Conservation (phyloP, 2,113 vertebrate genomes). For the Chloropsis hardwickii region DNA sequence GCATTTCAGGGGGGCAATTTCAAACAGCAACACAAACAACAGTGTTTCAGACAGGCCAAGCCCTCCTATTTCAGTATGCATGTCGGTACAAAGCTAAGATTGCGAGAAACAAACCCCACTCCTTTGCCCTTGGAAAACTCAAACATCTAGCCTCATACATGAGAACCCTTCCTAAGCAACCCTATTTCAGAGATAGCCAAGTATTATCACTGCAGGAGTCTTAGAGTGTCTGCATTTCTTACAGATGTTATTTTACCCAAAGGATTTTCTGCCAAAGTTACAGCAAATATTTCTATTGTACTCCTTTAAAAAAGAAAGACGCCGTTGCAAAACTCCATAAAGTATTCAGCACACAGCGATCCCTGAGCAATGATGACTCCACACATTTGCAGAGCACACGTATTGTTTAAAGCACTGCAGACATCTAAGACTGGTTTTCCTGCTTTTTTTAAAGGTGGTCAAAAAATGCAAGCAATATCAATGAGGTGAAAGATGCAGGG, state of each 20-base stretch:
- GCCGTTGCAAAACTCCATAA: neutral
- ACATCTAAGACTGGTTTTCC: neutral
- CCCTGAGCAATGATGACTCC: neutral
- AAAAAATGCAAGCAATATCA: neutral
- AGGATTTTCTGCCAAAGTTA: neutral
- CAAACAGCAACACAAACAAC: neutral
- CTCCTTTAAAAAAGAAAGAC: conserved; percentile 17
- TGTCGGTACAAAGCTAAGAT: neutral
- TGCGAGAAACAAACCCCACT: neutral
- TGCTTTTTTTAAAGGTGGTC: neutral
- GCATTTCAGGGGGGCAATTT: neutral
- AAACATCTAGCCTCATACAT: neutral
- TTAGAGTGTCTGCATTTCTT: neutral
- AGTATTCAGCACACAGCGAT: conserved; percentile 7
- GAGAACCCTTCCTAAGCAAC: neutral
- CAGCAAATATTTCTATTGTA: neutral
- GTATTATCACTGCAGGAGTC: neutral
- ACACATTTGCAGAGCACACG: neutral
- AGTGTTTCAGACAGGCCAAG: neutral
- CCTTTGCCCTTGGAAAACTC: neutral
- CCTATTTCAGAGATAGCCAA: neutral
- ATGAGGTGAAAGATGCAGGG: neutral
- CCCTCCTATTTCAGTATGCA: neutral
- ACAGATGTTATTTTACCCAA: neutral
- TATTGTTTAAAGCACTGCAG: conserved; percentile 40